A percentile compares a stretch with the other conserved stretches of the same genome.
These are phyloP conservation scores for Lysiphlebus fabarum DNA, from an alignment of 1,140 invertebrate genomes.

Conservation along the genomic window DNA sequence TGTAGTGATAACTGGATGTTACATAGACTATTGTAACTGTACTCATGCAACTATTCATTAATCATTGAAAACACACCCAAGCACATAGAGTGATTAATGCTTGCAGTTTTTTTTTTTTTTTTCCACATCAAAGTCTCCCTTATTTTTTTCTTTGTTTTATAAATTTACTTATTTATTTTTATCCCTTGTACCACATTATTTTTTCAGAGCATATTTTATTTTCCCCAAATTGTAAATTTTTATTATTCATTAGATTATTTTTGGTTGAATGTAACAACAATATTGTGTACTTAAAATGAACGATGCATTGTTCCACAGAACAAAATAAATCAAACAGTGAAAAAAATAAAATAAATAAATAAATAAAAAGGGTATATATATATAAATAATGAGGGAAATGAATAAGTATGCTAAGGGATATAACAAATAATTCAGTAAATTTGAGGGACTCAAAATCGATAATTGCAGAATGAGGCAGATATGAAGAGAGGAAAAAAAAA, in stretches of 20 bases:
- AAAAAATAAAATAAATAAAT: constrained; percentile 1
- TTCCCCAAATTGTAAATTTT: no score
- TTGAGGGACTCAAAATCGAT: constrained; percentile 8
- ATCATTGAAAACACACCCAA: constrained; percentile 18
- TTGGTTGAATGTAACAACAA: no score
- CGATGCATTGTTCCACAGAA: no score
- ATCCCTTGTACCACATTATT: no score
- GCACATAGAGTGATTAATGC: constrained; percentile 26
- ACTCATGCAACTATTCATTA: constrained; percentile 22
- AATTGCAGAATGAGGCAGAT: constrained; percentile 11
- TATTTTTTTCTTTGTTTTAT: constrained; percentile 3
- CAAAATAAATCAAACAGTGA: not conserved
- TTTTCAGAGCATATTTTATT: no score
- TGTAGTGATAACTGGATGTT: constrained; percentile 1
- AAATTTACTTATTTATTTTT: not conserved
- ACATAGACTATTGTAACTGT: constrained; percentile 1
- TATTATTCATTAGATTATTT: no score
- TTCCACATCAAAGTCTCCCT: not conserved
- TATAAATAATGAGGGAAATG: constrained; percentile 4
- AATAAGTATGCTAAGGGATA: not conserved
- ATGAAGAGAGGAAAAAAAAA: not conserved
- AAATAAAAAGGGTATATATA: not conserved
- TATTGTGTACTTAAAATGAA: no score
- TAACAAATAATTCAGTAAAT: constrained; percentile 12
- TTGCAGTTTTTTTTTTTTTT: constrained; percentile 3